phyloP scores from a whole-genome alignment of 2,888 invertebrate genomes.

The Tipula helvola region DNA sequence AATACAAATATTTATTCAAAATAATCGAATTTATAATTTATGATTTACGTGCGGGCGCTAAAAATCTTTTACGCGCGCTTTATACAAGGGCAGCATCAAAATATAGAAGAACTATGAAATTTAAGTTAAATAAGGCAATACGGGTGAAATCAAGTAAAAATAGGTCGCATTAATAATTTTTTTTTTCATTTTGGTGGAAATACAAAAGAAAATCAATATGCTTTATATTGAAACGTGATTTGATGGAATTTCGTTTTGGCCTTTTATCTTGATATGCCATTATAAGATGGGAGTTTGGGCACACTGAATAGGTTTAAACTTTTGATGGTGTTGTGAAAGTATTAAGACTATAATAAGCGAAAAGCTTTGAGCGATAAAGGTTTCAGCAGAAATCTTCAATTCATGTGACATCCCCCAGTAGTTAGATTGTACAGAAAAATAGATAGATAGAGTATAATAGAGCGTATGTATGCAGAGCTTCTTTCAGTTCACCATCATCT shows the following conservation, averaged over 20 bases:
- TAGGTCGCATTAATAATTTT: background rate
- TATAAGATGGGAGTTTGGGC: no score
- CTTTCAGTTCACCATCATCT: no score
- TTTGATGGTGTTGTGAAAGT: no score
- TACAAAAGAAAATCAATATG: background rate
- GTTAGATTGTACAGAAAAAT: no score
- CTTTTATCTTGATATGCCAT: no score
- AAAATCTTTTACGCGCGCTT: background rate
- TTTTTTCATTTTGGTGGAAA: background rate
- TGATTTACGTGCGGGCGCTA: background rate
- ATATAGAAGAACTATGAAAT: background rate
- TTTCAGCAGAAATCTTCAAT: no score
- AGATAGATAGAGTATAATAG: no score
- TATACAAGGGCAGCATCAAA: background rate
- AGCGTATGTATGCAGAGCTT: no score
- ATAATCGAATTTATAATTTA: conserved; percentile 4
- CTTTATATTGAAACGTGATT: background rate
- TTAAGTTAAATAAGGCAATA: background rate
- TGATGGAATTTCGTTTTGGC: background rate
- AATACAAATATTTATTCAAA: background rate
- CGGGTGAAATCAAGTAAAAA: background rate
- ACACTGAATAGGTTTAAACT: no score
- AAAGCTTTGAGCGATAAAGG: no score
- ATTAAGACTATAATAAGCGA: no score
- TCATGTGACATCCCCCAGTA: no score